A percentile compares a stretch with the other conserved stretches of the same genome.
Conservation (phyloP, 2,113 vertebrate genomes). For the Vimba vimba region DNA sequence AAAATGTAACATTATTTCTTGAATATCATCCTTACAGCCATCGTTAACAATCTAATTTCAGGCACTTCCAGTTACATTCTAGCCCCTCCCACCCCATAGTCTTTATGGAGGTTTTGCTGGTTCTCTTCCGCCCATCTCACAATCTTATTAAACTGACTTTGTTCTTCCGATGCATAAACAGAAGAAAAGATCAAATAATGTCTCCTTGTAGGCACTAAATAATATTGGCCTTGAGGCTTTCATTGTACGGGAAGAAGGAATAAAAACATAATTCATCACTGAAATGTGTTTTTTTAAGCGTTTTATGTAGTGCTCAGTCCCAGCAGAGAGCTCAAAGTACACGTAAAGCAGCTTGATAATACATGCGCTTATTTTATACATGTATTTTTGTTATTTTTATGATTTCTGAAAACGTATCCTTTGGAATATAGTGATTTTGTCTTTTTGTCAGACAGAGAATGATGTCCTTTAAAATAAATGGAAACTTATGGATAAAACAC, state of each 20-base stretch:
- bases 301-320: conserved; percentile 19
- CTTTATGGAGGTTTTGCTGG: background rate
- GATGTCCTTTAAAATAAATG: conserved; percentile 4
- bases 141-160: conserved; percentile 42
- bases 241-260: conserved; percentile 10
- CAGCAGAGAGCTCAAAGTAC: background rate
- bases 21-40: background rate
- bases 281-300: conserved; percentile 30
- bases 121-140: background rate
- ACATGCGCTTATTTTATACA: conserved; percentile 2
- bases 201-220: conserved; percentile 29
- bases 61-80: background rate
- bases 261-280: conserved; percentile 39
- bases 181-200: conserved; percentile 31
- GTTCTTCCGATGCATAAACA: conserved; percentile 22
- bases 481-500: background rate
- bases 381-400: conserved; percentile 19
- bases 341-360: background rate
- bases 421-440: background rate
- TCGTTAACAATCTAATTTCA: background rate
- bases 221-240: conserved; percentile 42
- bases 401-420: background rate
- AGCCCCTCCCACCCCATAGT: background rate
- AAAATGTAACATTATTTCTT: background rate
- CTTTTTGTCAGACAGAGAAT: background rate